Evolutionary conservation across 2,888 invertebrate genomes (phyloP).

Genomic region (Lottia gigantea): DNA sequence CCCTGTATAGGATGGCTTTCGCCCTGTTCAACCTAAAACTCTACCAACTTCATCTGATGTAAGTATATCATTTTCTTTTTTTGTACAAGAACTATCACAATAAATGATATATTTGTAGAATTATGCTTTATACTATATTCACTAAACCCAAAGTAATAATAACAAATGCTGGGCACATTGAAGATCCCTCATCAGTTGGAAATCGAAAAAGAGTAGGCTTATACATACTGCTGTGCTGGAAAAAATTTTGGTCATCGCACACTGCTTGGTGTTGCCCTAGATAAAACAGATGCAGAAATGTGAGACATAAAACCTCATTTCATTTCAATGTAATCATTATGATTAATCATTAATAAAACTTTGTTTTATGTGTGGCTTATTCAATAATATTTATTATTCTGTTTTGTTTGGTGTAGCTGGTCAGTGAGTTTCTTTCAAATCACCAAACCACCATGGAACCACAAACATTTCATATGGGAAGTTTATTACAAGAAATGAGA

Average conservation of each 20-base stretch:
- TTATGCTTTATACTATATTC: too few relatives aligned
- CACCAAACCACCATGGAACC: constrained; percentile 69
- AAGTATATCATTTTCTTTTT: constrained; percentile 6
- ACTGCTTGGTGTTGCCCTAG: not conserved
- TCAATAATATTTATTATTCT: not conserved
- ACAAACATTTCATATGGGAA: constrained; percentile 91
- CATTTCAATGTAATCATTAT: not conserved
- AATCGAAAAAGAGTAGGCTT: too few relatives aligned
- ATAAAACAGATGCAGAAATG: not conserved
- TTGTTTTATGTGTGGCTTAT: too few relatives aligned
- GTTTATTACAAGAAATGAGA: constrained; percentile 85
- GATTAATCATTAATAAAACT: not conserved
- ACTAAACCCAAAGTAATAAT: too few relatives aligned
- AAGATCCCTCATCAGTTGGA: too few relatives aligned
- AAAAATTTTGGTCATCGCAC: not conserved
- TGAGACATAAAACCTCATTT: not conserved
- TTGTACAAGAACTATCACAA: too few relatives aligned
- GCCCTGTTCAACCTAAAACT: constrained; percentile 31
- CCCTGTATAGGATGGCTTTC: constrained; percentile 42
- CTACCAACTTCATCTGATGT: constrained; percentile 33
- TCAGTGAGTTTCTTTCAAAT: constrained; percentile 83
- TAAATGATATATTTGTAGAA: too few relatives aligned
- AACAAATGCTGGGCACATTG: too few relatives aligned
- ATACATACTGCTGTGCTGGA: not conserved
- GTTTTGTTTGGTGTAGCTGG: constrained; percentile 78